phyloP scores from a whole-genome alignment of 1,140 invertebrate genomes.

The Spodoptera frugiperda region DNA sequence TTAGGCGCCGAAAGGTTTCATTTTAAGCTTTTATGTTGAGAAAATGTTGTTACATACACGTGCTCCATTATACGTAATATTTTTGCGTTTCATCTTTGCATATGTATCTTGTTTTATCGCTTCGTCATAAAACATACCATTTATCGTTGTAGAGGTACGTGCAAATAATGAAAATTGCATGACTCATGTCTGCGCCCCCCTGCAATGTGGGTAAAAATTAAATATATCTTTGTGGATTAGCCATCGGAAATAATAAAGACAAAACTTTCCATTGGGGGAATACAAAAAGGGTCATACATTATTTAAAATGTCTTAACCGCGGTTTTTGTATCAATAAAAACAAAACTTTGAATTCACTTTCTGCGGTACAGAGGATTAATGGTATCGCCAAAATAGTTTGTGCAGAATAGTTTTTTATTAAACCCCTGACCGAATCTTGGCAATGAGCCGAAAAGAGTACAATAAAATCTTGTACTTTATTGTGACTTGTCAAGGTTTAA shows the following conservation, averaged over 20 bases:
- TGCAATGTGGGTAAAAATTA: not conserved
- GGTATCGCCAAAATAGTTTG: not conserved
- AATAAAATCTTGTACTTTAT: slow-evolving; percentile 6
- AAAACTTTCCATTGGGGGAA: slow-evolving; percentile 33
- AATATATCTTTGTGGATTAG: slow-evolving; percentile 22
- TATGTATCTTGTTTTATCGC: slow-evolving; percentile 25
- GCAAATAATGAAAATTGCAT: slow-evolving; percentile 14
- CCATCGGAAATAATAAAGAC: slow-evolving; percentile 32
- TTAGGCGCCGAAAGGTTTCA: slow-evolving; percentile 12
- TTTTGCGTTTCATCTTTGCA: slow-evolving; percentile 1
- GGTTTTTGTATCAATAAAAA: slow-evolving; percentile 35
- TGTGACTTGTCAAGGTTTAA: not conserved
- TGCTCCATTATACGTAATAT: slow-evolving; percentile 4
- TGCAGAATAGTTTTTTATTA: not conserved
- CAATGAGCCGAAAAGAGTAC: not conserved
- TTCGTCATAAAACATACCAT: slow-evolving; percentile 21
- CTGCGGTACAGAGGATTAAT: not conserved
- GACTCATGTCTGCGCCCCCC: slow-evolving; percentile 5
- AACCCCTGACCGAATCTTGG: not conserved
- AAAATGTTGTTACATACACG: slow-evolving; percentile 17
- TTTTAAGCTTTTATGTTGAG: slow-evolving; percentile 18
- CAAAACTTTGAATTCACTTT: not conserved
- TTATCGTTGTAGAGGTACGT: slow-evolving; percentile 22
- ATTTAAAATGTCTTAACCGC: slow-evolving; percentile 39
- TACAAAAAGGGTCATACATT: slow-evolving; percentile 39